Evolutionary conservation across 2,113 vertebrate species (phyloP), one percentile per base, ranked within the genome.

Genomic region (Rhombomys opimus): DNA sequence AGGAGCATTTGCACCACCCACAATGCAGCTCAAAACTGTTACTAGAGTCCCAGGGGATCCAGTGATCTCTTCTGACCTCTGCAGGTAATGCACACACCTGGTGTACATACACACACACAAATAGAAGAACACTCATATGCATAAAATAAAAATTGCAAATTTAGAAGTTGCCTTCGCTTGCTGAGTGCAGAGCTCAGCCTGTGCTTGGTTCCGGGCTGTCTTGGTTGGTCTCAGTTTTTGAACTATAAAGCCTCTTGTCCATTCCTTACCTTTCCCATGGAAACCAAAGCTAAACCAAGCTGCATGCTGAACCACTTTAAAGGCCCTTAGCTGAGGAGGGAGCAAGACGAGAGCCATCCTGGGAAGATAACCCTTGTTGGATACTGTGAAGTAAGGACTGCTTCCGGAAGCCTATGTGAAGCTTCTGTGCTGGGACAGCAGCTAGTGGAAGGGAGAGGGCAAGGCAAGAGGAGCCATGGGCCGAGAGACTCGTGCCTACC

Each of bases 291-390:
- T 70, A 61, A 54, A 14, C 0, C 6, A 50, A 61, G 11, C n/a
- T 70, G 32, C 46, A 68, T 57, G 67, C 61, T 50, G 76, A 63
- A 27, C 80, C 17, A 27, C 46, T 65, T 88, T 59, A 46, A 57
- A 96, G n/a, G 59, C n/a, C 23, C 84, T 91, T 75, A 73, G 59
- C 68, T 68, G 30, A 89, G 63, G n/a, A 68, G n/a, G 32, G 87
- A 20, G 65, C 46, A 46, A 27, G 20, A 59, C 41, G 72, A 68
- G 67, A 65, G 81, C 25, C 82, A 35, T 54, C 73, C 87, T 67
- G 75, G 72, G 57, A 82, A 3, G 52, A 67, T 70, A 73, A 20
- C 52, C 22, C 38, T 65, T 63, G 38, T 32, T 75, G 13, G 22
- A 7, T 11, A 12, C 20, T 38, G 61, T 17, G 65, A n/a, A 11